Conservation (phyloP, 1,140 invertebrate species). For the Coptotermes formosanus region DNA sequence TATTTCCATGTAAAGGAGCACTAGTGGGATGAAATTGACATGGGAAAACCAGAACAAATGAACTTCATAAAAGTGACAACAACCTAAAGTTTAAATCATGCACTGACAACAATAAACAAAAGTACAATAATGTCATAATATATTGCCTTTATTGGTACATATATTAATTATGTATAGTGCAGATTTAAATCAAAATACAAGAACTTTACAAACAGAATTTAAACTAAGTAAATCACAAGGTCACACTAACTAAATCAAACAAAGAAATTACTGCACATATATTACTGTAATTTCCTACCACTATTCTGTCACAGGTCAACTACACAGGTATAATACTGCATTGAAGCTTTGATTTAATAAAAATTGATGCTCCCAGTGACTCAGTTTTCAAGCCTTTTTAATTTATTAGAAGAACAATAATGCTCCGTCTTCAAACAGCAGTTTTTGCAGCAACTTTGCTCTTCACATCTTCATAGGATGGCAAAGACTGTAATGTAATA, state of each 20-base stretch:
- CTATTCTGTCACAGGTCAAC: not conserved
- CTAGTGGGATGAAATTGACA: too few species aligned
- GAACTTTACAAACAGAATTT: not conserved
- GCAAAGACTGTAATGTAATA: constrained; percentile 32
- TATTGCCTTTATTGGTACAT: not conserved
- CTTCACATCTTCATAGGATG: constrained; percentile 33
- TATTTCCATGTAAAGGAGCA: too few species aligned
- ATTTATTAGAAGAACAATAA: not conserved
- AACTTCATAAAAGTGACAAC: too few species aligned
- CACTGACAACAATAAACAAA: not conserved
- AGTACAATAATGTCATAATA: not conserved
- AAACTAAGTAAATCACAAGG: not conserved
- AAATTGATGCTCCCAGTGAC: not conserved
- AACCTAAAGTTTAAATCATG: too few species aligned
- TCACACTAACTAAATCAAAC: not conserved
- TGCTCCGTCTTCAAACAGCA: constrained; percentile 13
- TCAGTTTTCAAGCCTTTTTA: not conserved
- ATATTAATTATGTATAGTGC: not conserved
- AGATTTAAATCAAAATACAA: not conserved
- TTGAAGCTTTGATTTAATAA: not conserved
- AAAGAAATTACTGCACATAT: not conserved
- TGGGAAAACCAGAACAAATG: too few species aligned
- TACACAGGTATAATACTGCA: not conserved
- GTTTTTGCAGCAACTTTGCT: constrained; percentile 24
- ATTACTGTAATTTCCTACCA: not conserved